phyloP scores from a whole-genome alignment of 2,888 invertebrate species.

The Agrochola litura region DNA sequence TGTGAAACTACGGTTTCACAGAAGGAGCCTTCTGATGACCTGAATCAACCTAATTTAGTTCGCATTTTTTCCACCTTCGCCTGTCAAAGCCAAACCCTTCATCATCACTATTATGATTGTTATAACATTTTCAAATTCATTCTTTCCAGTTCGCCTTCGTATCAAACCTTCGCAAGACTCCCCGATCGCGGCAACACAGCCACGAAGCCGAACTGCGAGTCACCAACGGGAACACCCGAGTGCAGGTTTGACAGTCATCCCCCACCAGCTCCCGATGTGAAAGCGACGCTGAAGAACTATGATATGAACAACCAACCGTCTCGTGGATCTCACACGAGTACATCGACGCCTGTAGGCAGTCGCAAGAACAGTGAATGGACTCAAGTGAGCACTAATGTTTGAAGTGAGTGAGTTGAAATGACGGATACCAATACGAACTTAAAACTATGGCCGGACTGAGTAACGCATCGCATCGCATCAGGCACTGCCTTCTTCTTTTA shows the following conservation, averaged over 20 bases:
- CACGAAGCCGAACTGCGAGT: constrained; percentile 84
- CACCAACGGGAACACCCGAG: constrained; percentile 86
- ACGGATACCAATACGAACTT: constrained; percentile 3
- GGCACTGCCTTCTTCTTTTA: not conserved
- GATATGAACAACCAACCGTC: constrained; percentile 79
- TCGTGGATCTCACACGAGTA: constrained; percentile 87
- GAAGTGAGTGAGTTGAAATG: constrained; percentile 25
- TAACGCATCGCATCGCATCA: constrained; percentile 13
- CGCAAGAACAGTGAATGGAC: constrained; percentile 54
- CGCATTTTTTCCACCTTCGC: too few species aligned
- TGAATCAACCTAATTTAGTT: too few species aligned
- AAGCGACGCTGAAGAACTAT: constrained; percentile 74
- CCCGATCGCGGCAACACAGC: constrained; percentile 74
- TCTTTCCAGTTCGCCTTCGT: constrained; percentile 83
- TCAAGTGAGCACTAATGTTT: constrained; percentile 50
- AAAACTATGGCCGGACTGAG: not conserved
- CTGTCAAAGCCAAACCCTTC: too few species aligned
- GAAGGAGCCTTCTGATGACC: too few species aligned
- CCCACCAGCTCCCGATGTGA: constrained; percentile 73
- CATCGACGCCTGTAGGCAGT: constrained; percentile 64
- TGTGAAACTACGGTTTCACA: too few species aligned
- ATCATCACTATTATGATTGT: too few species aligned
- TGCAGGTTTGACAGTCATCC: constrained; percentile 85
- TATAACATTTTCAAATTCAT: not conserved
- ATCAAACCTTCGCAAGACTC: constrained; percentile 83